Base-by-base conservation (phyloP, 2,888 invertebrate genomes). In the Ypsolopha sequella region DNA sequence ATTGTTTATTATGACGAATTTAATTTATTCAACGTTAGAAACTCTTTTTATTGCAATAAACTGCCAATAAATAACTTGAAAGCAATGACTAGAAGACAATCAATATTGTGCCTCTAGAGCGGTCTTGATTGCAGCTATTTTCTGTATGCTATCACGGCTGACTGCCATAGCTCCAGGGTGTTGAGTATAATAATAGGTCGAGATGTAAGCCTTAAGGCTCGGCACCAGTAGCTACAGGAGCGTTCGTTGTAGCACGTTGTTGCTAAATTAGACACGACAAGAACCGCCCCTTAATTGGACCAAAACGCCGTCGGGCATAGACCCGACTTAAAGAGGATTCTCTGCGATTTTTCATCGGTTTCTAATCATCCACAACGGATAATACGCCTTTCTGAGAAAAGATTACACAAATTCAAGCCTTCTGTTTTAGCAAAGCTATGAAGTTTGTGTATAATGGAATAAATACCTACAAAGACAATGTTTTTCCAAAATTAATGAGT, bases 231-330 rank as follows among this genome's bases (percentile, higher is more conserved):
- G 51, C 51, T 34, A 9, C 10, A 10, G 47, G 14, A 41, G 51
- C 44, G 46, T 35, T 11, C 39, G 11, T 38, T 9, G 51, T 24
- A 35, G 39, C 41, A 35, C 6, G 51, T 38, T 51, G 36, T 51
- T 48, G 54, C 52, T 52, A 76, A 80, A 80, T 80, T 76, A 76
- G 70, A 70, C 70, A 68, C 70, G 74, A 76, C 77, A 76, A 76
- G 74, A 70, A 55, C 71, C 73, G 72, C 66, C 65, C 75, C 76
- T 73, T 80, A 78, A 80, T 79, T 80, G 75, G 72, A 77, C 70
- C 67, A 70, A 67, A 55, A 53, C 60, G 76, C 79, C 68, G 2
- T 58, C 64, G 57, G 76, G 78, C 73, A 7, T 36, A n/a, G 36
- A 36, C 3, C 51, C 45, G 44, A 44, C 44, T 49, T 39, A 41